Base-by-base conservation (phyloP, 2,888 invertebrate genomes). In the Synergus japonicus region DNA sequence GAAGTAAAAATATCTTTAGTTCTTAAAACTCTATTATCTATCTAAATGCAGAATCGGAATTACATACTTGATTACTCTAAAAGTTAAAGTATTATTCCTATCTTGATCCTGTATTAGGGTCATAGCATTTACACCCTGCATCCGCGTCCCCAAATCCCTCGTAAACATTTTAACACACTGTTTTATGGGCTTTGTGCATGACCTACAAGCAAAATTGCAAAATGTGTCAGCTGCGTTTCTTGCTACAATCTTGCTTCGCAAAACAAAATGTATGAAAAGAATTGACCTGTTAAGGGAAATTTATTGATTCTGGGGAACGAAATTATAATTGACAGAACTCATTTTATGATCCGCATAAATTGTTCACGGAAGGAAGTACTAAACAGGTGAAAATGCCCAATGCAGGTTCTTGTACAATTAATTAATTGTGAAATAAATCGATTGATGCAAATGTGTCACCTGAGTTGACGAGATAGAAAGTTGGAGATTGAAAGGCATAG, bases 161-260 rank as follows among this genome's bases (percentile, higher is more conserved):
- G 46, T 67, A 67, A 67, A 67, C 67, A 66, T 44, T 66, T 66
- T 44, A 43, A 41, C 66, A 46, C 43, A 22, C 18, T 44, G 18
- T 67, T 67, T 67, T 44, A 67, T 67, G 44, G 67, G 46, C 18
- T 67, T 67, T 18, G 49, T 67, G 67, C 12, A 7, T 46, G 67
- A 67, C 44, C 44, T 67, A 22, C 13, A 43, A 46, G 18, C 66
- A 43, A 66, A 65, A 66, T 63, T 63, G 63, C 63, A 18, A 67
- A 18, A 66, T 15, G 9, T 44, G 18, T 44, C 44, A 66, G 18
- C 15, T 37, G 37, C 37, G 65, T 12, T 65, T 4, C 9, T 12
- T 12, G 15, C 9, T 43, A 8, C 5, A 43, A 8, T 9, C 43
- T 43, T 43, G 43, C 8, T 43, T 43, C 8, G 13, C n/a, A 65